Evolutionary conservation across 2,888 invertebrate genomes (phyloP), one percentile per base, ranked within the genome.

Genomic region (Ormia ochracea): DNA sequence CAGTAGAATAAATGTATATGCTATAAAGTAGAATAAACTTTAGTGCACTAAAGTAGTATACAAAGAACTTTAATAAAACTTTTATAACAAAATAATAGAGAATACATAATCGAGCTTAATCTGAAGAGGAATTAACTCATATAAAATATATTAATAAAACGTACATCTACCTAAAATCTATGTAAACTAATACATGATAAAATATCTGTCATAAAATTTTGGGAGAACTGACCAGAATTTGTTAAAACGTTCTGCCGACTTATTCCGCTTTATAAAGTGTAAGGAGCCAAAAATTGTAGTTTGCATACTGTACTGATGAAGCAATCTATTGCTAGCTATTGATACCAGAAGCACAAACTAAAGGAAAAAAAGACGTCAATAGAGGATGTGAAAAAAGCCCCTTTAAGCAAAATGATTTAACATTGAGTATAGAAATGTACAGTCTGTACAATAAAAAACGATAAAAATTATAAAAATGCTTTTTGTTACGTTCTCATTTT

Each of bases 321-420:
- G 54, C 38, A 36, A 54, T 56, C 33, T 36, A 69, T 54, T 54
- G 21, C 54, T 9, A 26, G 43, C 14, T 38, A 52, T 63, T 69
- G 75, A 61, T 61, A 38, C 58, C 23, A 14, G 17, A 14, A 31
- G 9, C 45, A 61, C 28, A 31, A 36, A 12, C n/a, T 21, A 31
- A 10, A n/a, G n/a, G n/a, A n/a, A 59, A 59, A 41, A 66, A 59
- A 31, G 4, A 56, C 36, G 19, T 31, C 68, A 76, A 69, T 69
- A 76, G 61, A 61, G 23, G 48, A 61, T 63, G 54, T 36, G 38
- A 50, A 73, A 50, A 56, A 56, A 17, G 14, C 9, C 50, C 69
- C 69, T 45, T 58, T 23, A 58, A 63, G 74, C 69, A 74, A 69
- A 79, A 69, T 74, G 50, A 65, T 79, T 79, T 79, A 69, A 58